phyloP scores from a whole-genome alignment of 1,140 invertebrate genomes.

The Bombus pascuorum region DNA sequence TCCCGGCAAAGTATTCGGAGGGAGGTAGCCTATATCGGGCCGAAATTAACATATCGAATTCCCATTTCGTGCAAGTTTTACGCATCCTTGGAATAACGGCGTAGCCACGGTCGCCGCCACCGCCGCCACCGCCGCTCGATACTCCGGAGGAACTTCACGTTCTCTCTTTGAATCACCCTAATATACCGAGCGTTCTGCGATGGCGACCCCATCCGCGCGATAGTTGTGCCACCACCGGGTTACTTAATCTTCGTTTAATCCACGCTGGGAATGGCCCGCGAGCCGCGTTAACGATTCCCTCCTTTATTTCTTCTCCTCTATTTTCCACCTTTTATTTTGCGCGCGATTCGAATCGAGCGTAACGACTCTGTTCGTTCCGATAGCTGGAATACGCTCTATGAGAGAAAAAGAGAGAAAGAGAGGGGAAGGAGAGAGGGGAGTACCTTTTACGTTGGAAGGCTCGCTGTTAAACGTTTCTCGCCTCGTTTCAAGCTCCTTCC shows the following conservation, averaged over 20 bases:
- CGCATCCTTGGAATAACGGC: neutral
- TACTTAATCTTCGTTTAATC: conserved; percentile 39
- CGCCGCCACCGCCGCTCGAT: conserved; percentile 12
- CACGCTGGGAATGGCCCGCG: neutral
- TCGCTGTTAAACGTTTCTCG: neutral
- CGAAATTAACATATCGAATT: conserved; percentile 46
- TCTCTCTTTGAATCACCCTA: neutral
- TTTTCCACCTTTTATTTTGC: neutral
- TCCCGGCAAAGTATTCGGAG: neutral
- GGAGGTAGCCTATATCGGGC: neutral
- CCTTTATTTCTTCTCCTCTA: neutral
- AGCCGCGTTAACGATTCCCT: neutral
- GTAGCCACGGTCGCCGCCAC: neutral
- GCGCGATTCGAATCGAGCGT: neutral
- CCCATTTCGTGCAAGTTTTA: conserved; percentile 16
- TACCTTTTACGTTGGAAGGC: neutral
- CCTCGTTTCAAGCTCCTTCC: neutral
- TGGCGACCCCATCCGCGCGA: neutral
- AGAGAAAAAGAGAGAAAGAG: neutral
- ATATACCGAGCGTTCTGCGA: neutral
- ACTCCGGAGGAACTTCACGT: neutral
- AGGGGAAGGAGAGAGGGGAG: too few relatives aligned
- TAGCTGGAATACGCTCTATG: neutral
- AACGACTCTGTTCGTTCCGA: neutral
- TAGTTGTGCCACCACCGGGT: neutral